phyloP scores from a whole-genome alignment of 2,888 invertebrate genomes.

The Agapetus fuscipes region DNA sequence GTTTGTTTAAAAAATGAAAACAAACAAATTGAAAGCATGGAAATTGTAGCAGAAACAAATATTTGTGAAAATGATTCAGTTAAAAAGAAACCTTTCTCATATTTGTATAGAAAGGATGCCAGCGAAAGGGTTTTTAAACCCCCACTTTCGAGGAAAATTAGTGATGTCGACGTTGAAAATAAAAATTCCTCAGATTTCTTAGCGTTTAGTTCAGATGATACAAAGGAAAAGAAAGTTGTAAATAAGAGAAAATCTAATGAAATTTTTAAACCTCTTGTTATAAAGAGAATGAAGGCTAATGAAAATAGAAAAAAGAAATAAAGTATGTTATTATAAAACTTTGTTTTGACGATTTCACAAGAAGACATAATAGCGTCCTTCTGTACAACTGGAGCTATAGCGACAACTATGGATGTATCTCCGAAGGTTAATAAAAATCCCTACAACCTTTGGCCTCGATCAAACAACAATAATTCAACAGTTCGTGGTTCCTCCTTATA shows the following conservation, averaged over 20 bases:
- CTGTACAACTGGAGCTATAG: too few relatives aligned
- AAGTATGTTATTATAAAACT: slow-evolving; percentile 8
- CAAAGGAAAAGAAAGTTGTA: background rate
- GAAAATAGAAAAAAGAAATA: slow-evolving; percentile 29
- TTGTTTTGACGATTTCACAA: too few relatives aligned
- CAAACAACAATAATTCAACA: too few relatives aligned
- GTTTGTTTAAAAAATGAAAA: slow-evolving; percentile 22
- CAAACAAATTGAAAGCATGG: slow-evolving; percentile 2
- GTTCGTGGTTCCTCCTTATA: too few relatives aligned
- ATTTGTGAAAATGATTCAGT: slow-evolving; percentile 1
- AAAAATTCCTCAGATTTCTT: background rate
- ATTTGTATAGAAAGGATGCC: slow-evolving; percentile 33
- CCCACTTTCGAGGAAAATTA: slow-evolving; percentile 21
- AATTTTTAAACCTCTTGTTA: slow-evolving; percentile 33
- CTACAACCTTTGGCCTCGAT: too few relatives aligned
- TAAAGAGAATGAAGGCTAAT: slow-evolving; percentile 37
- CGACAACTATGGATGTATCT: too few relatives aligned
- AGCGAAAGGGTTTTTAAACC: slow-evolving; percentile 34
- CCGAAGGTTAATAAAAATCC: too few relatives aligned
- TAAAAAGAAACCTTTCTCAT: slow-evolving; percentile 24
- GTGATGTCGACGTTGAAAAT: background rate
- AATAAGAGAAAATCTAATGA: background rate
- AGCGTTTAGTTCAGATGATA: background rate
- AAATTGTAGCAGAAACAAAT: background rate
- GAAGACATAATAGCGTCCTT: too few relatives aligned